Base-by-base conservation (phyloP, 1,140 invertebrate species). In the Tetraneura akinire region DNA sequence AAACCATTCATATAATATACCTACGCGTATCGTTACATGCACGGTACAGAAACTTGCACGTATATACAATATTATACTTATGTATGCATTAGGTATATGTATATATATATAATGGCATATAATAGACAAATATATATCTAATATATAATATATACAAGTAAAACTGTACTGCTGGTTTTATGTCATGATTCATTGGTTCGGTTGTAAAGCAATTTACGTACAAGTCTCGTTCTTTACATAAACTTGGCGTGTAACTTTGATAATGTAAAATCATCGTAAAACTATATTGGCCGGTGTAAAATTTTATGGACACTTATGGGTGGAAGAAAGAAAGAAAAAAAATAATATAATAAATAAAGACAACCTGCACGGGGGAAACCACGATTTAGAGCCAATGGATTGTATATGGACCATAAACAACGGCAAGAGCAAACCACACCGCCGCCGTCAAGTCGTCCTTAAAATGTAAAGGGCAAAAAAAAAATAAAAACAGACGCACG, bases 181-280 rank as follows among this genome's bases (percentile, higher is more conserved):
- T 49, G 47, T 73, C 51, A 55, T 73, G 70, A 73, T 73, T 73
- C 51, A 73, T 55, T 47, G 71, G 71, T 76, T 76, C 53, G 51
- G 71, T 76, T 57, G 49, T 53, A 76, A 78, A 45, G 55, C 55
- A 62, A 78, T 78, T 78, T 78, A 57, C 74, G 74, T 57, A 78
- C 74, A 76, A 76, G 73, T 76, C 73, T 57, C 32, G 73, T 76
- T 76, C 51, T 76, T 55, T 76, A 76, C 73, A 53, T 76, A 76
- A 55, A 76, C 51, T 55, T 57, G 49, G 66, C 42, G 21, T 47
- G 37, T 68, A 68, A 68, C 51, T 76, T 76, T 57, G 71, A 78
- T 78, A 78, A 45, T 78, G 74, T 78, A 78, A 78, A 78, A 78
- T 78, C 74, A 60, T 78, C 74, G 74, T 78, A 78, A 78, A 62